Conservation (phyloP, 2,113 vertebrate genomes). For the Eulemur macaco region DNA sequence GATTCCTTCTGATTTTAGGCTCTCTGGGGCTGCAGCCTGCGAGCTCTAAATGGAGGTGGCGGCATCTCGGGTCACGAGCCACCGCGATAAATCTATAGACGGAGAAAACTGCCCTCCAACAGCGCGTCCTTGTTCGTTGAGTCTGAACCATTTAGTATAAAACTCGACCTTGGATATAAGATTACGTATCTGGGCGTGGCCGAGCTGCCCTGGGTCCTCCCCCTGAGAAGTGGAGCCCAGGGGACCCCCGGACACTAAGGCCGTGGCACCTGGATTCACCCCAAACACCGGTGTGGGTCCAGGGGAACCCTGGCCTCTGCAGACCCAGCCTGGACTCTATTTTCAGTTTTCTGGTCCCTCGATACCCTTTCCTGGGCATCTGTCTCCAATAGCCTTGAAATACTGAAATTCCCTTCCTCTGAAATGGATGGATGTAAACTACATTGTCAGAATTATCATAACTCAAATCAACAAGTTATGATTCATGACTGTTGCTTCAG, state of each 20-base stretch:
- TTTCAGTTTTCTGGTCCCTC: not conserved
- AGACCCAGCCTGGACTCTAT: not conserved
- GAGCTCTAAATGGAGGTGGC: rapidly evolving
- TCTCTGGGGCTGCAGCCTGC: rapidly evolving
- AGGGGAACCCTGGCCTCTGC: not conserved
- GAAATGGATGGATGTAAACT: rapidly evolving
- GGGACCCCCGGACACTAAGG: rapidly evolving
- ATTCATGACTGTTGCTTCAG: not conserved
- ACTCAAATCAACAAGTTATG: not conserved
- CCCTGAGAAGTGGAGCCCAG: no score
- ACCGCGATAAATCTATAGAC: rapidly evolving
- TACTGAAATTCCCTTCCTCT: no score
- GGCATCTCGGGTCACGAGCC: no score
- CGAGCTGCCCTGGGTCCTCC: rapidly evolving
- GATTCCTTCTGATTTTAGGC: rapidly evolving
- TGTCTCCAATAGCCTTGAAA: not conserved
- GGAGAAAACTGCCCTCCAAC: not conserved
- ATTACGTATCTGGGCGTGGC: rapidly evolving
- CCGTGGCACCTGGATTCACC: rapidly evolving
- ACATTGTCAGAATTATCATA: rapidly evolving
- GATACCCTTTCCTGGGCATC: not conserved
- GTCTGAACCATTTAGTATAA: rapidly evolving
- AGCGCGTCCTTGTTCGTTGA: rapidly evolving
- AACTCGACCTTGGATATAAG: not conserved
- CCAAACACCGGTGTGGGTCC: rapidly evolving